Base-by-base conservation (phyloP, 2,113 vertebrate species). In the Scatophagus argus region DNA sequence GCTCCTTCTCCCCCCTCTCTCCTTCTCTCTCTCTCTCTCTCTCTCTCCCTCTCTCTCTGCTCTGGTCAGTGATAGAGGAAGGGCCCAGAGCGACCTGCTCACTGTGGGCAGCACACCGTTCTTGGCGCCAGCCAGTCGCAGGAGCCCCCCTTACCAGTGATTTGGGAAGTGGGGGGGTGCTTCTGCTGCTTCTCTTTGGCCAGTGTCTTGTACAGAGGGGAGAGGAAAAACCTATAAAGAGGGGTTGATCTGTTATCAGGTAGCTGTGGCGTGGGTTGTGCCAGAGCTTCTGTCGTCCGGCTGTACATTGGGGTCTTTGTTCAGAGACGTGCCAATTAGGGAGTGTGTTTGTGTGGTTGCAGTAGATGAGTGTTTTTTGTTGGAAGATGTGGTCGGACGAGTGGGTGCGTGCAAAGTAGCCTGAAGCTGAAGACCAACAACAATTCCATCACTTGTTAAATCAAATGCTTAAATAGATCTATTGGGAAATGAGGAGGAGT, bases 41-140 rank as follows among this genome's bases (percentile, higher is more conserved):
- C 49, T 31, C 29, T 8, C 19, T 43, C 62, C 75, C 79, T 65
- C 84, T 86, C 83, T 52, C 78, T 82, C 64, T 68, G 62, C 96
- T 96, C 96, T 96, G 96, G 96, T 97, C 97, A 96, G 97, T 96
- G 97, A 97, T 97, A 97, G 97, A 97, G 95, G 95, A 97, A 96
- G 95, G 96, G 96, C 95, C 96, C 95, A 94, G 75, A 88, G 89
- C 93, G 95, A 96, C 95, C 95, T 94, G 95, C 95, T 95, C 97
- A 95, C 96, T 95, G 96, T 97, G 96, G 91, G 96, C 96, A 97
- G 95, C 95, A 91, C 96, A 95, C 97, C 96, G 93, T 95, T 96
- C 95, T 96, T 96, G 97, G 98, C 98, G 98, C 98, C 98, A 94
- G 95, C 92, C 94, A 97, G 97, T 96, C 97, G 96, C 96, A 96